Evolutionary conservation across 2,888 invertebrate genomes (phyloP), one percentile per base, ranked within the genome.

Genomic region (Sinohyriopsis cumingii): DNA sequence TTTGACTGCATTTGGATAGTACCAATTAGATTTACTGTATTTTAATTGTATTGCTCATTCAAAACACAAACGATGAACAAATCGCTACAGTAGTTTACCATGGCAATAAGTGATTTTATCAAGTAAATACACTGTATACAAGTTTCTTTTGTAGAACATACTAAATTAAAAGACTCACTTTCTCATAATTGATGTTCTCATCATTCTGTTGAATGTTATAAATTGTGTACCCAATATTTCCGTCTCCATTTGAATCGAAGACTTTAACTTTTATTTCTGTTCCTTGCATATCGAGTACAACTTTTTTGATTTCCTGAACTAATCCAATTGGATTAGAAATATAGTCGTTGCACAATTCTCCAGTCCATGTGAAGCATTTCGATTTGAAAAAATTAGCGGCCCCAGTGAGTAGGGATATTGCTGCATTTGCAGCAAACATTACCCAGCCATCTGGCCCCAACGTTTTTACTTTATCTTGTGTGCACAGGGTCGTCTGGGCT

Each of bases 181-280:
- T 33, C 9, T 9, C 33, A 33, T 33, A 33, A 33, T 7, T 9
- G 1, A 9, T 33, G 1, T 33, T 1, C 1, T 0, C 33, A 33
- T 33, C 1, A 1, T 1, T 33, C 33, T 33, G 33, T 9, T 33
- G 33, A 2, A 71, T 55, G 24, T 71, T 63, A 28, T 73, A 68
- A 6, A 73, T 73, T 33, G 33, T 68, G 45, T 73, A 73, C 7
- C 73, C 73, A 7, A 68, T 62, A n/a, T 65, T 68, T 45, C 73
- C 70, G 53, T 71, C 70, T 15, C 73, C 73, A 53, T 73, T 71
- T 5, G 64, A 57, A 55, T 70, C 62, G 56, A 73, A 73, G 7
- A 73, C 55, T 53, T 33, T 25, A 15, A 57, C n/a, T 12, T n/a
- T 12, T n/a, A 22, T 25, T 3, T 60, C 65, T 45, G 25, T 70